Evolutionary conservation across 2,888 invertebrate species (phyloP).

Genomic region (Dusona sp.): DNA sequence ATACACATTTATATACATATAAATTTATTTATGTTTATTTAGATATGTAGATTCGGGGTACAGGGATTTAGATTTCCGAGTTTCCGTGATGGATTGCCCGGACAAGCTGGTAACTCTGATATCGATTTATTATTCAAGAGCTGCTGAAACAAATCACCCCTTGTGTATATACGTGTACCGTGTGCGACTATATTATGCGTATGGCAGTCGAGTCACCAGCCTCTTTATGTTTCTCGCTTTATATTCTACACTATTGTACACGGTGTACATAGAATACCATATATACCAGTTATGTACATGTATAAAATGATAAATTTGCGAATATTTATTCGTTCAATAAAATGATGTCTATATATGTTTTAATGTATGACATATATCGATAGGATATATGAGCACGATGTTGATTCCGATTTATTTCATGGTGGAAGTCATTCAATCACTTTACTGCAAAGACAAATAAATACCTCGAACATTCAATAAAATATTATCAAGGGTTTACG

Average conservation of each 20-base stretch:
- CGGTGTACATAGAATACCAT: neutral
- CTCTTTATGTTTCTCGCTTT: constrained; percentile 34
- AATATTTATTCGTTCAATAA: neutral
- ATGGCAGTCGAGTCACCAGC: constrained; percentile 28
- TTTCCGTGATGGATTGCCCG: constrained; percentile 72
- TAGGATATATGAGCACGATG: neutral
- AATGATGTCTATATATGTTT: constrained; percentile 1
- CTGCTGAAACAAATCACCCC: constrained; percentile 64
- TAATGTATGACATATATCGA: neutral
- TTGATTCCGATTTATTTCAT: constrained; percentile 48
- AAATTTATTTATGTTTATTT: constrained; percentile 14
- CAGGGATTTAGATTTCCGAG: constrained; percentile 67
- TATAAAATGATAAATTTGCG: constrained; percentile 14
- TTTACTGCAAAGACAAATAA: constrained; percentile 9
- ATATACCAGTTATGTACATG: neutral
- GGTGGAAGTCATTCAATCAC: constrained; percentile 54
- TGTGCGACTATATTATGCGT: constrained; percentile 53
- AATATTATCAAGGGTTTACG: constrained; percentile 4
- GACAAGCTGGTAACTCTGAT: constrained; percentile 70
- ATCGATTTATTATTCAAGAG: constrained; percentile 71
- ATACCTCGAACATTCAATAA: neutral
- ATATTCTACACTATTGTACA: constrained; percentile 30
- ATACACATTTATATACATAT: neutral
- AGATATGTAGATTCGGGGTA: constrained; percentile 5
- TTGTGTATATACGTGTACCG: constrained; percentile 39